Evolutionary conservation across 2,113 vertebrate species (phyloP), one percentile per base, ranked within the genome.

Genomic region (Amazona vittata): DNA sequence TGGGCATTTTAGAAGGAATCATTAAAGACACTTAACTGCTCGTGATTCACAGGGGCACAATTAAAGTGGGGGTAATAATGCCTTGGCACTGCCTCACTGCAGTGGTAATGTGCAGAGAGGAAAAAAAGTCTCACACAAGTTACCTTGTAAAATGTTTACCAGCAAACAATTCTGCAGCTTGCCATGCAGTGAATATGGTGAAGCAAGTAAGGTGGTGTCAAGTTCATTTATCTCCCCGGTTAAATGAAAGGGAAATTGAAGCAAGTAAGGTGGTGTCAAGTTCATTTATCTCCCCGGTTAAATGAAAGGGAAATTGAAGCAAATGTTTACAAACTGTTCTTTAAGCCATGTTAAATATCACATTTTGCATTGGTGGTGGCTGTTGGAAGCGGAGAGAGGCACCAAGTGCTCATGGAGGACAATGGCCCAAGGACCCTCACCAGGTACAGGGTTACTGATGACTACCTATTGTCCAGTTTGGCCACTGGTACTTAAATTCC

Each of bases 1-100:
- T 1, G 69, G 60, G 74, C 93, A 33, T 77, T 94, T 83, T 64
- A 55, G 83, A 59, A 90, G 71, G 63, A 92, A 80, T 73, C 85
- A 76, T 92, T 78, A 93, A 91, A 82, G 52, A 57, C 59, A 55
- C 49, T 83, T 87, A 88, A 86, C 79, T 79, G 91, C 83, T 95
- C 24, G 55, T 8, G 69, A 82, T 89, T 73, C 86, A 69, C 47
- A 78, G 69, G 82, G 95, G 76, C 89, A 37, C 4, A 41, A 88
- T 95, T 91, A 75, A 65, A 80, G 50, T 4, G 7, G 70, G 83
- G 85, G 79, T 73, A 69, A 79, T 83, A 91, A 85, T 19, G 73
- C 75, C 85, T 37, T 4, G 12, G 89, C 25, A 76, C 44, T 85
- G 83, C 90, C 95, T 90, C 28, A 37, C 88, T 86, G 81, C 39